Base-by-base conservation (phyloP, 2,888 invertebrate genomes). In the Apotomis turbidana region DNA sequence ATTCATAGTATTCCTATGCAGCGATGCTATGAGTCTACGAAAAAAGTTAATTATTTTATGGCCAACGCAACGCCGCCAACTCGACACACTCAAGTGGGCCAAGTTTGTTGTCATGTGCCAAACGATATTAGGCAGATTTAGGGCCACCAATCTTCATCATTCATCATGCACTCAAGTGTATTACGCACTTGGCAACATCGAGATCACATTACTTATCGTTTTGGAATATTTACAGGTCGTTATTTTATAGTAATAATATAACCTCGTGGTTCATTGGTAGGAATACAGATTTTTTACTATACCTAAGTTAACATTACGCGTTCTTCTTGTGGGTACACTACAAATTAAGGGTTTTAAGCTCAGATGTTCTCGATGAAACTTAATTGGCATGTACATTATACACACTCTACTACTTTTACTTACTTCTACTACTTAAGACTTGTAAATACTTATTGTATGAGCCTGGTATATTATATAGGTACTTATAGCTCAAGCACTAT, bases 1-100 rank as follows among this genome's bases (percentile, higher is more conserved):
- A 46, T 36, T 59, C 52, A 41, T 63, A 52, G 41, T 61, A 70
- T 63, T 62, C 55, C 55, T n/a, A 44, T 13, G 54, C 38, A 46
- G 61, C 61, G 46, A 46, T 46, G 46, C 36, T 55, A 49, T 49
- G 46, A 38, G 41, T 15, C 46, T 61, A 61, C 6, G 46, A 54
- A 13, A 38, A 9, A 44, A 44, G 46, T 69, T 69, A 27, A 61
- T 69, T 60, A 60, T 68, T 55, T 52, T 64, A 64, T 46, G 27
- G 36, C 13, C 15, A 62, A 15, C 36, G 57, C 38, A 62, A 15
- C 49, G 57, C 38, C 57, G 38, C 61, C 57, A 57, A 51, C 15
- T 15, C 15, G 54, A 60, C 15, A 44, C 10, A 38, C 38, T 59
- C 12, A 55, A 55, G 12, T 4, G 13, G 13, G 10, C 27, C 8